phyloP scores from a whole-genome alignment of 2,797 vertebrate species.

The Chloroceryle inda region DNA sequence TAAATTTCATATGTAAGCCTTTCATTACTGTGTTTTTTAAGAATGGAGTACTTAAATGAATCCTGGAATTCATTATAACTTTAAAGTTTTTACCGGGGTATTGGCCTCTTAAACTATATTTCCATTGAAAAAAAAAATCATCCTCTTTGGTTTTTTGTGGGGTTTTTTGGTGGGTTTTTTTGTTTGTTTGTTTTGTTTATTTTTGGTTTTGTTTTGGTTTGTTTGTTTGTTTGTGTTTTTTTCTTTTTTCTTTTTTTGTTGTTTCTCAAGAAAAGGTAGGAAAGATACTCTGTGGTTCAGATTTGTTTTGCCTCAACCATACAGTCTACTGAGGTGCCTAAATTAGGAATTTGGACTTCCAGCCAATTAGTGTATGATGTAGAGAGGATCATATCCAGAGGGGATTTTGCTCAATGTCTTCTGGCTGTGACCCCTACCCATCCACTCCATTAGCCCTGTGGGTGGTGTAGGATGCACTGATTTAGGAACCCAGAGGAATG shows the following conservation, averaged over 20 bases:
- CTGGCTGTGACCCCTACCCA: neutral
- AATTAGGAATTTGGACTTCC: neutral
- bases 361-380: neutral
- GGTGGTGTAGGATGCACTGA: neutral
- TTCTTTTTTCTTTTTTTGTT: neutral
- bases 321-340: neutral
- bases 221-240: too few relatives aligned
- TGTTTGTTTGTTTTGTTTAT: too few relatives aligned
- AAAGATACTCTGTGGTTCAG: neutral
- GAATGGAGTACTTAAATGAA: conserved; percentile 11
- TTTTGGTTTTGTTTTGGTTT: too few relatives aligned
- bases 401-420: neutral
- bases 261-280: neutral
- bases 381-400: neutral
- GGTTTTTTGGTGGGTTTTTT: too few relatives aligned
- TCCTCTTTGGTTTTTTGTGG: neutral
- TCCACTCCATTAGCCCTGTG: accelerated
- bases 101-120: neutral
- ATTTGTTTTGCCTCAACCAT: neutral
- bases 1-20: conserved; percentile 48
- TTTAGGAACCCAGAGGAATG: neutral
- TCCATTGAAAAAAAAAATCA: neutral
- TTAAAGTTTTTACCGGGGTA: neutral
- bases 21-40: conserved; percentile 62
- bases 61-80: conserved; percentile 45